These are phyloP conservation scores for Spatulosminthurus flaviceps DNA, from an alignment of 2,888 invertebrate genomes.

Conservation along the genomic window DNA sequence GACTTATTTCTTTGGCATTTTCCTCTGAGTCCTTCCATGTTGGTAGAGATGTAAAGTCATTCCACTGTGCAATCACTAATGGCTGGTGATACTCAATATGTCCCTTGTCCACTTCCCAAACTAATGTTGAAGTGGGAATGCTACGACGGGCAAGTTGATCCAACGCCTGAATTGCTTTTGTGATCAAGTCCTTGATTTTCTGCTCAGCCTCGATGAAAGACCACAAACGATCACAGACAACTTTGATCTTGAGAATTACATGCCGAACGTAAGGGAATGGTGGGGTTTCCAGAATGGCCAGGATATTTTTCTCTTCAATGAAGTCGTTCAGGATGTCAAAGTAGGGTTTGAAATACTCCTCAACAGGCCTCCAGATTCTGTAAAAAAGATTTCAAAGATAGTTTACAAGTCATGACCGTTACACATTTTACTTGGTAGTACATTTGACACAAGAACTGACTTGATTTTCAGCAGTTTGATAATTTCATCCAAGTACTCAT, in stretches of 20 bases:
- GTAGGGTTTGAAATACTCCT: constrained; percentile 62
- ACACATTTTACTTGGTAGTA: too few relatives aligned
- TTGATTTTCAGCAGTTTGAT: constrained; percentile 56
- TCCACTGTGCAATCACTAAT: constrained; percentile 64
- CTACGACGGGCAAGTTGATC: constrained; percentile 62
- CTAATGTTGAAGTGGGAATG: constrained; percentile 53
- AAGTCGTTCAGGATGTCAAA: constrained; percentile 58
- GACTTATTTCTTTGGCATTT: constrained; percentile 54
- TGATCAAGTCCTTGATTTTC: constrained; percentile 56
- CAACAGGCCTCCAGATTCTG: constrained; percentile 61
- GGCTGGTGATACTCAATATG: constrained; percentile 64
- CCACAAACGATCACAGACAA: constrained; percentile 54
- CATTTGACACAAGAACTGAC: constrained; percentile 49
- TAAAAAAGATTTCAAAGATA: too few relatives aligned
- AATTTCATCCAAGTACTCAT: constrained; percentile 62
- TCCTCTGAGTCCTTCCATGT: constrained; percentile 59
- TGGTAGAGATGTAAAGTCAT: constrained; percentile 64
- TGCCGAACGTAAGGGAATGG: constrained; percentile 63
- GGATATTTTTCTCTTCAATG: constrained; percentile 59
- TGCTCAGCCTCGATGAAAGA: constrained; percentile 61
- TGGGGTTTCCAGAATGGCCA: constrained; percentile 62
- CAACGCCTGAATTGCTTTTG: constrained; percentile 59
- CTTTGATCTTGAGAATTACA: constrained; percentile 55
- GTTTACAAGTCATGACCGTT: too few relatives aligned
- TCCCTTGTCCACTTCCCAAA: constrained; percentile 63